phyloP scores from a whole-genome alignment of 2,888 invertebrate genomes.

The Schizaphis graminum region DNA sequence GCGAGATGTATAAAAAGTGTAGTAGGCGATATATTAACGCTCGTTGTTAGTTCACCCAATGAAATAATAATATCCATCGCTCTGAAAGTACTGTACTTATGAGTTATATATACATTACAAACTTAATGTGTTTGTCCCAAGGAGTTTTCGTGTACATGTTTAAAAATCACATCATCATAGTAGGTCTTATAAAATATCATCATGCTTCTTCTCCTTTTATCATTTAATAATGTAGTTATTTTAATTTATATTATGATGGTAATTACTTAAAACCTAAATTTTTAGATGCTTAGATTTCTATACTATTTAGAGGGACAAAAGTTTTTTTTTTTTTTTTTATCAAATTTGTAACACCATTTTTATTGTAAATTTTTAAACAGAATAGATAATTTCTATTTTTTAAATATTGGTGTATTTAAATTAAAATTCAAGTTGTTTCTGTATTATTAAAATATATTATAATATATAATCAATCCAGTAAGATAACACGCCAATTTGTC shows the following conservation, averaged over 20 bases:
- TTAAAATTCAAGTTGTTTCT: background rate
- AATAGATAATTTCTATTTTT: background rate
- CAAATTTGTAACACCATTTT: background rate
- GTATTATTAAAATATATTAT: background rate
- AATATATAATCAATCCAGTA: background rate
- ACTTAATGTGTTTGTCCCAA: background rate
- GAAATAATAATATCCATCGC: background rate
- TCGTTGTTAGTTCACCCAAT: background rate
- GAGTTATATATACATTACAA: background rate
- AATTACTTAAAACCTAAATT: background rate
- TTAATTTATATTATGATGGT: background rate
- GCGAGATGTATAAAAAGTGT: background rate
- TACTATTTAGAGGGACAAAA: background rate
- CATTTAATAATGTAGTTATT: background rate
- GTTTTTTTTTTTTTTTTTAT: background rate
- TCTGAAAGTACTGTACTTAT: background rate
- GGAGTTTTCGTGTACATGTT: background rate
- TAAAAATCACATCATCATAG: slow-evolving; percentile 5
- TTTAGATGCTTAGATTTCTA: background rate
- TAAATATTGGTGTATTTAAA: background rate
- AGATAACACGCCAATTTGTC: too few species aligned
- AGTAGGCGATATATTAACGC: background rate
- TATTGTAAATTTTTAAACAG: background rate
- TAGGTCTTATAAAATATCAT: background rate
- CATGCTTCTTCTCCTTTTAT: background rate